Percentiles rank a stretch among this genome's conserved stretches.
These are phyloP conservation scores for Synanthedon vespiformis DNA, from an alignment of 2,888 invertebrate genomes.

Conservation along the genomic window DNA sequence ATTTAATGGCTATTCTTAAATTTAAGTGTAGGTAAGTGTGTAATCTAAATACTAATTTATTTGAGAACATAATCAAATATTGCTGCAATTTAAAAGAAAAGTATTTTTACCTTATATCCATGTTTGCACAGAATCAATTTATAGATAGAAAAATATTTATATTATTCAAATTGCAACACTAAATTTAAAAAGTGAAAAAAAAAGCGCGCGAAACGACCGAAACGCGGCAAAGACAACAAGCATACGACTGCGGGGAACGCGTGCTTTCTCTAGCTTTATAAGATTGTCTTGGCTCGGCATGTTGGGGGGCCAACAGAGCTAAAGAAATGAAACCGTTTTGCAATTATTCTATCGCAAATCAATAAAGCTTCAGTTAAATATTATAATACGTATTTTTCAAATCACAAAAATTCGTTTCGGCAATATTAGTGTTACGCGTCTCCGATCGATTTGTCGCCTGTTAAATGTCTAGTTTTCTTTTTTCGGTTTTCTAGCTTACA, in stretches of 20 bases:
- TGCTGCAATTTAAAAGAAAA: not conserved
- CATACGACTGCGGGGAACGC: slow-evolving; percentile 33
- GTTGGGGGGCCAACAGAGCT: slow-evolving; percentile 46
- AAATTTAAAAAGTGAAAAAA: slow-evolving; percentile 30
- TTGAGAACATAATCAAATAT: not conserved
- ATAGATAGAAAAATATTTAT: slow-evolving; percentile 20
- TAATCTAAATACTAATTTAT: too few relatives aligned
- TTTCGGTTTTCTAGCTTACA: too few relatives aligned
- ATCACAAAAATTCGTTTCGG: slow-evolving; percentile 4
- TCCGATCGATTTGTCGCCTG: not conserved
- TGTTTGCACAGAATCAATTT: slow-evolving; percentile 17
- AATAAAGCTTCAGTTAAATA: slow-evolving; percentile 28
- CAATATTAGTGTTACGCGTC: slow-evolving; percentile 1
- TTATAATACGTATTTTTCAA: slow-evolving; percentile 3
- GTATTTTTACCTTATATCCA: slow-evolving; percentile 50
- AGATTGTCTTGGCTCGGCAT: slow-evolving; percentile 27
- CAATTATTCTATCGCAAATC: slow-evolving; percentile 41
- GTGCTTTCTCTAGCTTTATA: slow-evolving; percentile 67
- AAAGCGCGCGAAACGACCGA: slow-evolving; percentile 38
- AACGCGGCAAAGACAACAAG: slow-evolving; percentile 17
- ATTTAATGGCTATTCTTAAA: too few relatives aligned
- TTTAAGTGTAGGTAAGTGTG: too few relatives aligned
- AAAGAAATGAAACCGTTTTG: slow-evolving; percentile 54
- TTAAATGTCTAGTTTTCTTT: not conserved
- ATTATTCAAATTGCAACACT: slow-evolving; percentile 30